Evolutionary conservation across 2,797 vertebrate genomes (phyloP).

Genomic region (Somateria mollissima): DNA sequence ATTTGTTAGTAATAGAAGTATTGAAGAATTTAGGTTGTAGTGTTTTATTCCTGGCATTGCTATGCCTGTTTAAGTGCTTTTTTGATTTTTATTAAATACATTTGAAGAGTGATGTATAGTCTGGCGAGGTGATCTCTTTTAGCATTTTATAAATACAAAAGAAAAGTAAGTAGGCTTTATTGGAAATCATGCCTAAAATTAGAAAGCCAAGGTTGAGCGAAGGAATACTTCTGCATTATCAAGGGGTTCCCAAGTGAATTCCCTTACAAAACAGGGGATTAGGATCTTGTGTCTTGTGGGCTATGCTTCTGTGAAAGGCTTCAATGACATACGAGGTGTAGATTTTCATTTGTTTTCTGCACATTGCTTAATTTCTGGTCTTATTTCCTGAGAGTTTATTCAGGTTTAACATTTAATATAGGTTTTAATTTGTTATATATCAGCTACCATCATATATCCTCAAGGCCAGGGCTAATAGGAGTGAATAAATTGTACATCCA

Average conservation of each 20-base stretch:
- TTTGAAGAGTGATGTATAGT: background rate
- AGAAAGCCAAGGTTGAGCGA: background rate
- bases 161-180: background rate
- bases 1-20: background rate
- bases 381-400: background rate
- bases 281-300: background rate
- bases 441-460: background rate
- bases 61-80: background rate
- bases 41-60: background rate
- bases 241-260: background rate
- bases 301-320: background rate
- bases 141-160: background rate
- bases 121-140: accelerated
- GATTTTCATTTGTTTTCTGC: background rate
- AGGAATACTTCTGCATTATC: background rate
- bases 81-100: background rate
- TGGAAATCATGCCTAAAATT: background rate
- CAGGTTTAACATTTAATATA: background rate
- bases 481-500: background rate
- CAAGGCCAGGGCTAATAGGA: background rate
- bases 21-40: background rate
- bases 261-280: background rate
- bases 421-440: background rate
- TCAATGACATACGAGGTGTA: background rate
- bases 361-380: background rate